A percentile compares a stretch with the other conserved stretches of the same genome.
These are phyloP conservation scores for Lycocorax pyrrhopterus DNA, from an alignment of 2,113 vertebrate genomes.

Conservation along the genomic window DNA sequence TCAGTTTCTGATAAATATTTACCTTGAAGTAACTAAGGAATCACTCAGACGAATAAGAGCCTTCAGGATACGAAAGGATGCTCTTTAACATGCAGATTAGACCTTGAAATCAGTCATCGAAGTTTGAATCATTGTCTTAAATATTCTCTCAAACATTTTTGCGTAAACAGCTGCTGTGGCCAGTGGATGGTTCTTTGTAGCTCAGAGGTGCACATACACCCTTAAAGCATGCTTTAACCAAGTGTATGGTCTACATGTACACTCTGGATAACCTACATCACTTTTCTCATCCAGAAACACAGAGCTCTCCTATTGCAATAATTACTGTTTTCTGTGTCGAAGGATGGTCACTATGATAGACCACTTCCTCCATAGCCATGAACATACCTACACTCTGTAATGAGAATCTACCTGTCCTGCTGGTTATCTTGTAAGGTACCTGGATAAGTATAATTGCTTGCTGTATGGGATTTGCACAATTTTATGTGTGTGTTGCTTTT, in stretches of 20 bases:
- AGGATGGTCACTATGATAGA: neutral
- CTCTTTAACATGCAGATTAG: neutral
- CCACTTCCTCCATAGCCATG: neutral
- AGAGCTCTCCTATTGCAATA: neutral
- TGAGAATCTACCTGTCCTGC: neutral
- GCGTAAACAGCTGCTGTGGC: neutral
- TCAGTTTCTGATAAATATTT: constrained; percentile 33
- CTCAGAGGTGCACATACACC: neutral
- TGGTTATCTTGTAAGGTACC: neutral
- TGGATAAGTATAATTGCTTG: neutral
- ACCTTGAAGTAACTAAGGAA: neutral
- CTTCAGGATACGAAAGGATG: neutral
- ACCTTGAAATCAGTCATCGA: neutral
- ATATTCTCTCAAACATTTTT: neutral
- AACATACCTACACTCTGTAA: neutral
- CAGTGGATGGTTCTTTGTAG: neutral
- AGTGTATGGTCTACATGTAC: neutral
- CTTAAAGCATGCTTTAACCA: neutral
- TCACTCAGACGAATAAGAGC: neutral
- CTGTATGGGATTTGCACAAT: neutral
- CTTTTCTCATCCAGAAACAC: neutral
- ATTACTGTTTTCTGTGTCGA: neutral
- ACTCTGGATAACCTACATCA: neutral
- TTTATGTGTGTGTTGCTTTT: neutral
- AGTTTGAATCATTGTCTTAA: neutral